Base-by-base conservation (phyloP, 1,140 invertebrate genomes). In the Orussus abietinus region DNA sequence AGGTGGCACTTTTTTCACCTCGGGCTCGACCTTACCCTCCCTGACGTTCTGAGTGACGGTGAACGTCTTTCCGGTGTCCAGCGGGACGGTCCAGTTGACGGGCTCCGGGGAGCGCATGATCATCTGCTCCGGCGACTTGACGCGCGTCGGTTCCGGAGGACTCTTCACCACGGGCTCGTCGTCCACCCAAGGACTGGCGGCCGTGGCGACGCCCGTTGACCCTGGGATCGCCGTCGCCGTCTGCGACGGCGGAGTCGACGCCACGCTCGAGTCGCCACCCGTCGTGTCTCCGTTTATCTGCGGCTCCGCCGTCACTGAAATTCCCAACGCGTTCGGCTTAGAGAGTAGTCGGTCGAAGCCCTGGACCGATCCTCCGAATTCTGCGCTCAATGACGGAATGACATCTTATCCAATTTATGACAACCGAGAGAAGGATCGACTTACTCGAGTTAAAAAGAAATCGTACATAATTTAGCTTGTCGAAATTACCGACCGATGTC, bases 81-180 rank as follows among this genome's bases (percentile, higher is more conserved):
- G 77, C 32, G 90, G 90, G 40, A 95, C 90, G 13, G 89, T 93
- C 91, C 91, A 95, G 68, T 92, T 92, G 56, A 93, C 90, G 36
- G 89, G 88, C 69, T 92, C 89, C 4, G 90, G 90, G 6, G 88
- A 91, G 34, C 88, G 81, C 81, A 93, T 88, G 55, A 91, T 83
- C 72, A 90, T 86, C 64, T 92, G 89, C 69, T 94, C 91, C 4
- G 91, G 91, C 2, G 90, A 92, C 74, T 93, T 93, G 38, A 94
- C 90, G 49, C 90, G 75, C 12, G 91, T 95, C 21, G 90, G 90
- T 57, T 93, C 90, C 13, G 90, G 88, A 3, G 89, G 90, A 12
- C 88, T 90, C 67, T 92, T 92, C 29, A 92, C 86, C 36, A 92
- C 80, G 13, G 82, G 83, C 45, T 85, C 83, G 53, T 80, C 66